These are phyloP conservation scores for Vannuccia rotundouncinata DNA, from an alignment of 2,888 invertebrate genomes.

Conservation along the genomic window DNA sequence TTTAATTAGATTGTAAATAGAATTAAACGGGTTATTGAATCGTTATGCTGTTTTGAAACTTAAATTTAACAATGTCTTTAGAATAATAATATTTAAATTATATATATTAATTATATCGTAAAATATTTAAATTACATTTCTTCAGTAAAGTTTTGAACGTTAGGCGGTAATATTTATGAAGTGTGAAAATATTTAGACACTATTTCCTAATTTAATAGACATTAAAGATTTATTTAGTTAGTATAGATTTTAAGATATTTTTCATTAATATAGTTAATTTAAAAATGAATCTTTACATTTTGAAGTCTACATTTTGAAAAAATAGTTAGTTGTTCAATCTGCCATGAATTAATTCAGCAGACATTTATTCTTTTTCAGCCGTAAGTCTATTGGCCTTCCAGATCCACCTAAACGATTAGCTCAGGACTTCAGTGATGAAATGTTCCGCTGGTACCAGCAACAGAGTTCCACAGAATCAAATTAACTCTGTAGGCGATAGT, in stretches of 20 bases:
- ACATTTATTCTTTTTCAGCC: neutral
- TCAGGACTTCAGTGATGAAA: neutral
- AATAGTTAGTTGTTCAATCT: too few species aligned
- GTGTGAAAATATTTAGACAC: neutral
- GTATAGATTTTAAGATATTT: neutral
- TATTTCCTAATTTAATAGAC: neutral
- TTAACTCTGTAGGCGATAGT: too few species aligned
- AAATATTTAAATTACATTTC: neutral
- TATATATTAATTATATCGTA: neutral
- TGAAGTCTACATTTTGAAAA: neutral
- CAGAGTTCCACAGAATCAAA: neutral
- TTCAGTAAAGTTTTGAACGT: neutral
- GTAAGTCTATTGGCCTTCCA: neutral
- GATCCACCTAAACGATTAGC: neutral
- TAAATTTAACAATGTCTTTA: too few species aligned
- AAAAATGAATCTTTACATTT: too few species aligned
- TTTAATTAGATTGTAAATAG: too few species aligned
- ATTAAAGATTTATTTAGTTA: neutral
- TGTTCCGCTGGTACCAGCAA: neutral
- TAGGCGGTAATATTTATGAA: neutral
- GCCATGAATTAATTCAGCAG: neutral
- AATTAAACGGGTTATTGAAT: neutral
- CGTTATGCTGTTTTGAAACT: too few species aligned
- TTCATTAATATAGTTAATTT: too few species aligned
- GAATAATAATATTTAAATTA: too few species aligned